Evolutionary conservation across 2,888 invertebrate species (phyloP).

Genomic region (Meiosimyza platycephala): DNA sequence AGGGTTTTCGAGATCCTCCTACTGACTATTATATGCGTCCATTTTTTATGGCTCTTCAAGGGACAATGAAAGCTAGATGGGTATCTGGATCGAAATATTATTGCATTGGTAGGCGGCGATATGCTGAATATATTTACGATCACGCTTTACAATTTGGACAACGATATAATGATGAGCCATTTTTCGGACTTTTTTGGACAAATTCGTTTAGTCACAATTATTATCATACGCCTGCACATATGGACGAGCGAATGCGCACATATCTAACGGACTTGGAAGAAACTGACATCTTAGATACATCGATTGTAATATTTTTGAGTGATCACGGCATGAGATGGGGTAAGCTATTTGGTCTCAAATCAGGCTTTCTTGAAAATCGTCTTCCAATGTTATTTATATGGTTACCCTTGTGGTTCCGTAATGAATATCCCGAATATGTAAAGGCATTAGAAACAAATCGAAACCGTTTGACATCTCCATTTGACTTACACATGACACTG

Average conservation of each 20-base stretch:
- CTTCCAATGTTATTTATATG: conserved; percentile 79
- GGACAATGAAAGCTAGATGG: conserved; percentile 66
- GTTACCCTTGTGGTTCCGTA: conserved; percentile 74
- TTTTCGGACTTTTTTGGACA: conserved; percentile 83
- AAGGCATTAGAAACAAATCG: conserved; percentile 72
- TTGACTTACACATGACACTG: conserved; percentile 78
- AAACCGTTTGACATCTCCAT: conserved; percentile 77
- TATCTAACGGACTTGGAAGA: conserved; percentile 72
- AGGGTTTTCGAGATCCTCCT: conserved; percentile 79
- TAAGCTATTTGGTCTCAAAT: conserved; percentile 72
- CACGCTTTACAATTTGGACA: conserved; percentile 75
- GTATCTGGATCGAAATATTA: conserved; percentile 69
- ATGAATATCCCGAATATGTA: conserved; percentile 69
- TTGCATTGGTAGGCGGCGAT: conserved; percentile 73
- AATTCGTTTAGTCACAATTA: conserved; percentile 80
- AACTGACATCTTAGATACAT: conserved; percentile 72
- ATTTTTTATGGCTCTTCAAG: conserved; percentile 76
- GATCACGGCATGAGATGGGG: conserved; percentile 85
- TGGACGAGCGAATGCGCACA: conserved; percentile 72
- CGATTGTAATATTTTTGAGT: conserved; percentile 78
- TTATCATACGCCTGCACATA: conserved; percentile 73
- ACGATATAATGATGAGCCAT: conserved; percentile 71
- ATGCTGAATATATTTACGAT: conserved; percentile 76
- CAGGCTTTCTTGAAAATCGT: conserved; percentile 82
- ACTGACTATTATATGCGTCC: conserved; percentile 85